Conservation (phyloP, 2,888 invertebrate genomes). For the Agrochola lychnidis region DNA sequence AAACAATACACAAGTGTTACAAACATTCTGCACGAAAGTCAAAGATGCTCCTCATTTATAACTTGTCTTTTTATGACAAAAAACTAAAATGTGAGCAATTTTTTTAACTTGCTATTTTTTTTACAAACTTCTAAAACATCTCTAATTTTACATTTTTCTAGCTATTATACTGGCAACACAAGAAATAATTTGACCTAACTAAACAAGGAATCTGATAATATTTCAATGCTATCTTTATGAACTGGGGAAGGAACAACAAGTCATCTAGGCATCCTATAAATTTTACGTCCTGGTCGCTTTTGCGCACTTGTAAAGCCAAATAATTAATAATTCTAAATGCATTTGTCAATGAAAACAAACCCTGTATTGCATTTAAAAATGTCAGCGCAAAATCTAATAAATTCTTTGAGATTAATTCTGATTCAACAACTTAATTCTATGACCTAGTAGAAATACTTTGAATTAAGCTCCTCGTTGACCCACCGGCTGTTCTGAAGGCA, state of each 20-base stretch:
- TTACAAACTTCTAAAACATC: slow-evolving; percentile 26
- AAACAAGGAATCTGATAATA: slow-evolving; percentile 22
- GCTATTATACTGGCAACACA: slow-evolving; percentile 35
- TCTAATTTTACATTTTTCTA: slow-evolving; percentile 37
- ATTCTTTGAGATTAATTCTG: slow-evolving; percentile 42
- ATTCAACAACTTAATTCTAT: slow-evolving; percentile 61
- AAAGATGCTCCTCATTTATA: not conserved
- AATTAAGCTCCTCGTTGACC: slow-evolving; percentile 80
- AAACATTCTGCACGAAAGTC: slow-evolving; percentile 2
- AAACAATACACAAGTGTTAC: not conserved
- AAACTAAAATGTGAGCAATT: slow-evolving; percentile 12
- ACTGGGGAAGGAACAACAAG: slow-evolving; percentile 19
- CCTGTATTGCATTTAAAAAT: slow-evolving; percentile 50
- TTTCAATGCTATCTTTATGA: slow-evolving; percentile 21
- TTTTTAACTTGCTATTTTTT: slow-evolving; percentile 10
- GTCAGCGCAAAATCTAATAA: slow-evolving; percentile 42
- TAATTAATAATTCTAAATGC: slow-evolving; percentile 48
- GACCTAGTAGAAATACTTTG: slow-evolving; percentile 74
- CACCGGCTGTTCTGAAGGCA: slow-evolving; percentile 94
- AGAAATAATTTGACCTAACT: slow-evolving; percentile 35
- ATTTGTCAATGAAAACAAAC: slow-evolving; percentile 51
- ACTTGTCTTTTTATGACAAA: not conserved
- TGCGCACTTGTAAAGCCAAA: slow-evolving; percentile 41
- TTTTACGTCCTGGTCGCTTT: slow-evolving; percentile 31
- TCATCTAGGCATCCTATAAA: slow-evolving; percentile 12